Evolutionary conservation across 2,113 vertebrate genomes (phyloP), one percentile per base, ranked within the genome.

Genomic region (Pogona vitticeps): DNA sequence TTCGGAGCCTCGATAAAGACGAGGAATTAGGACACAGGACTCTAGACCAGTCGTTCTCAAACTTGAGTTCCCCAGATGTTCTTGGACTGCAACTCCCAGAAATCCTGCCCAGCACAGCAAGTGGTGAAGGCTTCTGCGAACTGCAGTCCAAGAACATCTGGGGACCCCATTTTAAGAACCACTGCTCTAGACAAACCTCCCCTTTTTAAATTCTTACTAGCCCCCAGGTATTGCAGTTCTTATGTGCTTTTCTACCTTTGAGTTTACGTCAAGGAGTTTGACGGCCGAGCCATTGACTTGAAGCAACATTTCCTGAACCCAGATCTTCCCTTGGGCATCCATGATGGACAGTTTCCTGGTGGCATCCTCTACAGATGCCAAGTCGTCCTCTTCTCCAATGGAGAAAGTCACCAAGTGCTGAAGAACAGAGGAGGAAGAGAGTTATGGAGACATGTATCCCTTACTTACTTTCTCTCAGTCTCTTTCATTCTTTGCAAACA

Each of bases 261-360:
- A 93, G 23, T 73, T 61, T 0, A 94, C 71, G 81, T 96, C 96
- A 0, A 96, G 88, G 80, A 96, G 94, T 2, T 90, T 92, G 56
- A 96, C 88, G 0, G 91, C 77, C 6, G 76, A 85, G 0, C 93
- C 89, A 18, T 95, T 94, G 83, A 96, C 94, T 7, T 94, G 92
- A 67, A 96, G 91, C 28, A 96, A 82, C 96, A 96, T 96, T 68
- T 96, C 95, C 59, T 96, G 96, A 5, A 93, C 91, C 96, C 96
- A 96, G 86, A 96, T 86, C 23, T 94, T 94, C 3, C 95, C 95
- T 85, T 96, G 96, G 89, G 83, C 82, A 73, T 96, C 96, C 95
- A 96, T 94, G 73, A 88, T 58, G 0, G 91, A 90, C 65, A 96
- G 88, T 81, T 93, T 96, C 17, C 92, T 88, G 1, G 95, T 83